Conservation (phyloP, 2,888 invertebrate genomes). For the Brenthis hecate region DNA sequence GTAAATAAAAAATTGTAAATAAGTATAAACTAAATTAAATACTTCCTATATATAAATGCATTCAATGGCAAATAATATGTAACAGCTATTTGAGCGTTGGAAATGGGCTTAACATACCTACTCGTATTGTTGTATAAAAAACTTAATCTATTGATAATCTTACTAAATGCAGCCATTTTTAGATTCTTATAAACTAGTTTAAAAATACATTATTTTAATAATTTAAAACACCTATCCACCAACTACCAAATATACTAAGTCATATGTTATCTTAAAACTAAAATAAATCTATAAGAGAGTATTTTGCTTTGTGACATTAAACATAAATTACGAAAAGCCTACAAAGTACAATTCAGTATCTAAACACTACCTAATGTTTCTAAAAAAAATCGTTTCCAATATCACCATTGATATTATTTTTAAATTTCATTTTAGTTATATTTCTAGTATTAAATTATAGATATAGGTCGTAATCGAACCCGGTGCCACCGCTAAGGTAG, state of each 20-base stretch:
- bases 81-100: conserved; percentile 29
- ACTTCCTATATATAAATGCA: conserved; percentile 25
- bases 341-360: no score
- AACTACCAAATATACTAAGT: no score
- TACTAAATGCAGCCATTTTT: conserved; percentile 30
- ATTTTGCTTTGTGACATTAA: no score
- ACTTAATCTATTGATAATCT: conserved; percentile 16
- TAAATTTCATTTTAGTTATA: neutral
- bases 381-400: no score
- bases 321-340: no score
- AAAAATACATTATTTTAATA: neutral
- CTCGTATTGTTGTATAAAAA: neutral
- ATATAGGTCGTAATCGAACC: conserved; percentile 80
- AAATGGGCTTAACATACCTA: conserved; percentile 32
- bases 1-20: no score
- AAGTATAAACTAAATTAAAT: neutral
- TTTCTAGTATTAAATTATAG: conserved; percentile 50
- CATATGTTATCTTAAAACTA: no score
- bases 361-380: no score
- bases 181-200: neutral
- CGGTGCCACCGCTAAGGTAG: conserved; percentile 83
- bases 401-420: neutral
- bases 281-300: no score
- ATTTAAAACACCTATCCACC: neutral
- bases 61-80: conserved; percentile 23